A percentile compares a stretch with the other conserved stretches of the same genome.
Evolutionary conservation across 2,797 vertebrate genomes (phyloP).

Genomic region (Telmatherina bonti): DNA sequence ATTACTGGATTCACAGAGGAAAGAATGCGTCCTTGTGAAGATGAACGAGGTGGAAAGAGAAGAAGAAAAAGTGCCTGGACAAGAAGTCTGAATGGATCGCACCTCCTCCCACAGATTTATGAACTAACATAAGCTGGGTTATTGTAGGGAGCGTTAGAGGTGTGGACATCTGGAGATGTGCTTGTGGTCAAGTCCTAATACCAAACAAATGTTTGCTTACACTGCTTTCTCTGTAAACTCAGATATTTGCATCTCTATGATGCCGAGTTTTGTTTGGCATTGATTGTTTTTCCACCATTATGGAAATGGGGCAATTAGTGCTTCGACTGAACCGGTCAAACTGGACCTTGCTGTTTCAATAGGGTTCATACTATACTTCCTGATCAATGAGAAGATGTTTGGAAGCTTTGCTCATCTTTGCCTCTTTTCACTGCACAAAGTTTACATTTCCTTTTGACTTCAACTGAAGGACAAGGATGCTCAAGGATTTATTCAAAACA

Average conservation of each 20-base stretch:
- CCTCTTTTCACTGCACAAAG: slow-evolving; percentile 87
- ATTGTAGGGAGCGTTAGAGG: slow-evolving; percentile 73
- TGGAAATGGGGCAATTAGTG: slow-evolving; percentile 45
- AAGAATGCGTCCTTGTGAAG: slow-evolving; percentile 52
- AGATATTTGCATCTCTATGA: slow-evolving; percentile 57
- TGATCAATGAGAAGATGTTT: slow-evolving; percentile 76
- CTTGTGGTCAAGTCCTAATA: slow-evolving; percentile 65
- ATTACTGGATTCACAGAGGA: slow-evolving; percentile 73
- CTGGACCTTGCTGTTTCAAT: slow-evolving; percentile 85
- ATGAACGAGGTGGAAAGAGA: slow-evolving; percentile 72
- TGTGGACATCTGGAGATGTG: slow-evolving; percentile 83
- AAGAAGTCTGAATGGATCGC: slow-evolving; percentile 61
- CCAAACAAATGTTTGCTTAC: slow-evolving; percentile 75
- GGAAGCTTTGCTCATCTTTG: slow-evolving; percentile 82
- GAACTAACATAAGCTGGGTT: slow-evolving; percentile 42
- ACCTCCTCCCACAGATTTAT: slow-evolving; percentile 50
- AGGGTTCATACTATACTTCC: slow-evolving; percentile 88
- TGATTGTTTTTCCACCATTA: slow-evolving; percentile 40
- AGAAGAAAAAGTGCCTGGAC: slow-evolving; percentile 67
- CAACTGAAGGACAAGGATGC: slow-evolving; percentile 54
- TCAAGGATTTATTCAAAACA: slow-evolving; percentile 61
- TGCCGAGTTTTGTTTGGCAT: slow-evolving; percentile 45
- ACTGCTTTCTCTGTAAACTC: slow-evolving; percentile 87
- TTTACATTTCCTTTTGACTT: slow-evolving; percentile 69
- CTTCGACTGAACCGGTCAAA: slow-evolving; percentile 68